Base-by-base conservation (phyloP, 2,113 vertebrate species). In the Notarius lentiginosus region DNA sequence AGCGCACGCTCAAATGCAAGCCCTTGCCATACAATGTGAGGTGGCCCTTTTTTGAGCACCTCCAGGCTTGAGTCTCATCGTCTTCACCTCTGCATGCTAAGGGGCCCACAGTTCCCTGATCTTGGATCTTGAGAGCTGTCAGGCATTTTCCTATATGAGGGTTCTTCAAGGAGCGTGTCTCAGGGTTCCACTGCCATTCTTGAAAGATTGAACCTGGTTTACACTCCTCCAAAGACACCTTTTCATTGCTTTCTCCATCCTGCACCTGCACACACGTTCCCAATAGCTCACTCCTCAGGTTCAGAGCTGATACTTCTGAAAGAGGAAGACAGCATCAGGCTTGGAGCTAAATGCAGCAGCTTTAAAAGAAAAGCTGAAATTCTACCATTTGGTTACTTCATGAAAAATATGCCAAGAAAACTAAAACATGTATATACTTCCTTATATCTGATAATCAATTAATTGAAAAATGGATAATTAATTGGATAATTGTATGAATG, bases 21-120 rank as follows among this genome's bases (percentile, higher is more conserved):
- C 93, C 92, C 18, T 90, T 88, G 53, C 92, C 92, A 1, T 90
- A 89, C 47, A 96, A 90, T 12, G 92, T 96, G 84, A 98, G 85
- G n/a, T 95, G 96, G 18, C 97, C 97, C 89, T 94, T 96, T 90
- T 93, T 97, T 89, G 96, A 95, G 91, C 97, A 97, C 70, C 89
- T 90, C 97, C 97, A 97, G 0, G 75, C 79, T 88, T 97, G 97
- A n/a, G 12, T 90, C 14, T 92, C 90, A 88, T 89, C 58, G 7
- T 89, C 89, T 66, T 17, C 88, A 7, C 86, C 56, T 61, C 86
- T 11, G 0, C 97, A 98, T 60, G 91, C 66, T 86, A 93, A 93
- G 90, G 96, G 72, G 60, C 90, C 92, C 65, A 96, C 93, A 0
- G 90, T 81, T 17, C 94, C 91, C 0, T 93, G 89, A 41, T 95